Conservation (phyloP, 2,797 vertebrate genomes). For the Cygnus olor region DNA sequence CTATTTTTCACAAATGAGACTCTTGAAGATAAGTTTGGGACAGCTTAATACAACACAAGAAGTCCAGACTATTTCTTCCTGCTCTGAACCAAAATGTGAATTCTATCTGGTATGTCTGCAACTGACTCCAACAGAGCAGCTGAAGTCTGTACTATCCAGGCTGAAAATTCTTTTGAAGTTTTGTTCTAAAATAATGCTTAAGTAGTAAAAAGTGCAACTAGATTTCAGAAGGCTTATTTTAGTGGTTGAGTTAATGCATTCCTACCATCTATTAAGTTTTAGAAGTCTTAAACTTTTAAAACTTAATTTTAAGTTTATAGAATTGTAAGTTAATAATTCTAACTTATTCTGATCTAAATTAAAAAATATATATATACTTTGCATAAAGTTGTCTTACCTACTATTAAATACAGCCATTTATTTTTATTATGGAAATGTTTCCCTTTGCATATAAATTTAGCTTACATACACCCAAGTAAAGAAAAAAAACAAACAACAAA, state of each 20-base stretch:
- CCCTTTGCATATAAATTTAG: background rate
- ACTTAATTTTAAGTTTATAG: too few relatives aligned
- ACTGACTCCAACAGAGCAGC: background rate
- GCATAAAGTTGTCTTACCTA: background rate
- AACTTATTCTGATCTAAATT: background rate
- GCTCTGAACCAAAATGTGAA: background rate
- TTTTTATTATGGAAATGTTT: background rate
- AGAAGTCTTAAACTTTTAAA: background rate
- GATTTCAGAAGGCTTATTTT: background rate
- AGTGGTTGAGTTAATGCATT: background rate
- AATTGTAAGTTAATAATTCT: background rate
- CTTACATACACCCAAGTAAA: background rate
- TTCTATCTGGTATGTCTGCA: background rate
- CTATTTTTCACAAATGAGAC: slow-evolving; percentile 40
- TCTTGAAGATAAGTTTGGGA: slow-evolving; percentile 34
- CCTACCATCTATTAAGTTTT: background rate
- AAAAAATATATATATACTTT: background rate
- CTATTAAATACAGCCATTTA: background rate
- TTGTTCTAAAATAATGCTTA: background rate
- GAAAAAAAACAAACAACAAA: background rate
- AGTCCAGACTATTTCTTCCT: slow-evolving; percentile 3
- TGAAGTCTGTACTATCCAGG: background rate
- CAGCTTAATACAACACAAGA: slow-evolving; percentile 14
- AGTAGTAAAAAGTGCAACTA: background rate
- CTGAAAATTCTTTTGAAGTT: background rate